Conservation (phyloP, 2,888 invertebrate species). For the Xestia rhomboidea region DNA sequence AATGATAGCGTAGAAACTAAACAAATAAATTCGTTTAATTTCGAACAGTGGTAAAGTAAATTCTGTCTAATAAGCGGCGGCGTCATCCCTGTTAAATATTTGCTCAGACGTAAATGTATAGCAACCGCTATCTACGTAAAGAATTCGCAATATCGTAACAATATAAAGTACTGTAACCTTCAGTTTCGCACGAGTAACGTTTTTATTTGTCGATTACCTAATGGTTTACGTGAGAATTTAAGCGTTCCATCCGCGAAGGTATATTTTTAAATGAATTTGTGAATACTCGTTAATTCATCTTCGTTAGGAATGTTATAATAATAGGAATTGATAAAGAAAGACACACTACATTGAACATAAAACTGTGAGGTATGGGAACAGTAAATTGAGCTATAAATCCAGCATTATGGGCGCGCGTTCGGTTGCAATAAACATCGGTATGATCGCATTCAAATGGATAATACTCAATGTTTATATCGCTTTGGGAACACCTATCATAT, state of each 20-base stretch:
- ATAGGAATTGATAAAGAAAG: slow-evolving; percentile 34
- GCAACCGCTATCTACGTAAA: slow-evolving; percentile 42
- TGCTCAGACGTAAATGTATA: slow-evolving; percentile 46
- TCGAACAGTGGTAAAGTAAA: slow-evolving; percentile 25
- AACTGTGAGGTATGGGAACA: slow-evolving; percentile 65
- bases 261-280: slow-evolving; percentile 24
- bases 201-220: slow-evolving; percentile 58
- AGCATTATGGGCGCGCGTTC: slow-evolving; percentile 54
- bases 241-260: slow-evolving; percentile 32
- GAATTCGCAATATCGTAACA: slow-evolving; percentile 43
- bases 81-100: slow-evolving; percentile 46
- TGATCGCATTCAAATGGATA: slow-evolving; percentile 58
- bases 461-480: slow-evolving; percentile 62
- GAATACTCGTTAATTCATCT: slow-evolving; percentile 23
- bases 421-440: slow-evolving; percentile 64
- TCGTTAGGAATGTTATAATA: slow-evolving; percentile 32
- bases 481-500: slow-evolving; percentile 63
- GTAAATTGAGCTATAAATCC: slow-evolving; percentile 73
- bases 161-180: slow-evolving; percentile 52
- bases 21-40: slow-evolving; percentile 9
- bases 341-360: slow-evolving; percentile 57
- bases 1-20: slow-evolving; percentile 2
- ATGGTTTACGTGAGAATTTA: slow-evolving; percentile 45
- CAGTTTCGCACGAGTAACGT: slow-evolving; percentile 43
- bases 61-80: slow-evolving; percentile 20